Evolutionary conservation across 92 coral and sea anemone genomes (phyloP).

Genomic region (Galaxea fascicularis): DNA sequence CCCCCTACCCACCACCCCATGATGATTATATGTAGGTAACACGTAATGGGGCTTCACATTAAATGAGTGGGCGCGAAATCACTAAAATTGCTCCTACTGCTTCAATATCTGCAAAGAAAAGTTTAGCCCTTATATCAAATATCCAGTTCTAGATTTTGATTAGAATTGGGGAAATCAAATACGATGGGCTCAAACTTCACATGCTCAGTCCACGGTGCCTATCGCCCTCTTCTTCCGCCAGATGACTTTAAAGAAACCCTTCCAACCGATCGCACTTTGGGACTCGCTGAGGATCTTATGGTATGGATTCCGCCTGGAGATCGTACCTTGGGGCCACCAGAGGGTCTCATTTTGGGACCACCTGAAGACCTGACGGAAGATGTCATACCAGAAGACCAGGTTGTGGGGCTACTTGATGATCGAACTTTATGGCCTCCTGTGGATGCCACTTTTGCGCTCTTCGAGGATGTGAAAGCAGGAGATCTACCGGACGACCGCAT

Average conservation of each 20-base stretch:
- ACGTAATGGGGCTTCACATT: background rate
- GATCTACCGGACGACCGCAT: background rate
- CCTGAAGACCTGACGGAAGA: background rate
- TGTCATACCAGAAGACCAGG: background rate
- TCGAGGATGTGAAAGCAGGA: background rate
- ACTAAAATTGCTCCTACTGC: too few species aligned
- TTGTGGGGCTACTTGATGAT: background rate
- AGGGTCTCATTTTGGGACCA: background rate
- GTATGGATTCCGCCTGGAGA: background rate
- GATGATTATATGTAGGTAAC: background rate
- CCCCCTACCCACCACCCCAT: background rate
- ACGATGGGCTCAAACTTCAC: too few species aligned
- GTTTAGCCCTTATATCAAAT: too few species aligned
- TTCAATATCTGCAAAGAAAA: too few species aligned
- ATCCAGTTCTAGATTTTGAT: too few species aligned
- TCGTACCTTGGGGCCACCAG: background rate
- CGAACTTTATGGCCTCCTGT: background rate
- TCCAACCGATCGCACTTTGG: slow-evolving; percentile 25
- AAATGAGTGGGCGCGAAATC: too few species aligned
- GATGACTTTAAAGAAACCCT: slow-evolving; percentile 12
- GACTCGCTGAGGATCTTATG: background rate
- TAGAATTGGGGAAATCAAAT: too few species aligned
- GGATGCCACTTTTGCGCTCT: background rate
- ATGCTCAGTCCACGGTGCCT: background rate
- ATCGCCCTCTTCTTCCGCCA: slow-evolving; percentile 16